A percentile compares a stretch with the other conserved stretches of the same genome.
These are phyloP conservation scores for Drosophila ananassae DNA, from an alignment of 1,140 invertebrate genomes.

Conservation along the genomic window DNA sequence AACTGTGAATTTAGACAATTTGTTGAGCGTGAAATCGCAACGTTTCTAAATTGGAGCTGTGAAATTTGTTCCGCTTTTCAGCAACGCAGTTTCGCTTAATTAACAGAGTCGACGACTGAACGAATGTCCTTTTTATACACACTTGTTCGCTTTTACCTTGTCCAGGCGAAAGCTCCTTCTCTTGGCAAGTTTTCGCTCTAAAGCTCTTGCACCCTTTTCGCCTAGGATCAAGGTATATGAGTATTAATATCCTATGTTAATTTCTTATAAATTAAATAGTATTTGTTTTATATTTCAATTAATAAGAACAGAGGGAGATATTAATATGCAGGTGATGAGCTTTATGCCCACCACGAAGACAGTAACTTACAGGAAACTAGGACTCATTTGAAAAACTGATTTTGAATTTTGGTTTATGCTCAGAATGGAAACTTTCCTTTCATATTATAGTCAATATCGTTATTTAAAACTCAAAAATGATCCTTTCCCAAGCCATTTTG, in stretches of 20 bases:
- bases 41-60: constrained; percentile 16
- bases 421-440: too few species aligned
- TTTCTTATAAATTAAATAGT: neutral
- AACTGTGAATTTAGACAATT: constrained; percentile 20
- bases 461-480: too few species aligned
- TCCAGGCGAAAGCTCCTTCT: constrained; percentile 49
- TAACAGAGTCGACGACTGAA: constrained; percentile 78
- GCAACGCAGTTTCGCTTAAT: constrained; percentile 68
- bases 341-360: too few species aligned
- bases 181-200: constrained; percentile 17
- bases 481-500: too few species aligned
- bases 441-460: too few species aligned
- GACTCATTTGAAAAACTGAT: too few species aligned
- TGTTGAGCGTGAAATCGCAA: constrained; percentile 14
- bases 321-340: too few species aligned
- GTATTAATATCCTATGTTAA: neutral
- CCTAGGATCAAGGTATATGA: neutral
- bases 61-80: constrained; percentile 57
- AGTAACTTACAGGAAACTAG: too few species aligned
- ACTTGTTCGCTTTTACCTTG: constrained; percentile 80
- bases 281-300: too few species aligned
- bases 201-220: constrained; percentile 10
- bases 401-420: too few species aligned
- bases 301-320: too few species aligned
- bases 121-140: constrained; percentile 82